These are phyloP conservation scores for Sinodicranocentrus sp. DNA, from an alignment of 2,888 invertebrate species.

Conservation along the genomic window DNA sequence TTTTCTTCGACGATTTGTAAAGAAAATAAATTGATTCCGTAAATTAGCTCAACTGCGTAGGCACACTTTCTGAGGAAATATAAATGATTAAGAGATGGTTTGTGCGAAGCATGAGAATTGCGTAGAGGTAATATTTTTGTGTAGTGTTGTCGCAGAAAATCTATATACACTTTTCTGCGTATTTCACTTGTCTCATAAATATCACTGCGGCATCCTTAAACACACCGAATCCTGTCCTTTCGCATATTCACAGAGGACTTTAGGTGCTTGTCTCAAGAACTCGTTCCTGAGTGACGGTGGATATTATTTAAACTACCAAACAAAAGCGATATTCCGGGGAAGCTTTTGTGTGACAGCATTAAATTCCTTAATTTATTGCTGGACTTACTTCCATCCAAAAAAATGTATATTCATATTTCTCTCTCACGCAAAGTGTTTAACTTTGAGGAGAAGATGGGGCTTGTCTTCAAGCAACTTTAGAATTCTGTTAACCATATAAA, in stretches of 20 bases:
- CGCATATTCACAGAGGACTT: not conserved
- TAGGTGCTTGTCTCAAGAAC: slow-evolving; percentile 1
- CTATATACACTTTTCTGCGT: too few species aligned
- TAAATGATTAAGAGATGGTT: too few species aligned
- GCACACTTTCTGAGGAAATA: too few species aligned
- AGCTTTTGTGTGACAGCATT: slow-evolving; percentile 48
- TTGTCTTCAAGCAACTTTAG: not conserved
- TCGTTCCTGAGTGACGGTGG: slow-evolving; percentile 37
- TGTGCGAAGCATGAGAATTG: too few species aligned
- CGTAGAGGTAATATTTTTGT: too few species aligned
- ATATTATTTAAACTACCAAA: slow-evolving; percentile 47
- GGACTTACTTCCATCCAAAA: slow-evolving; percentile 26
- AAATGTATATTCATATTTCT: not conserved
- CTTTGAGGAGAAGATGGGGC: not conserved
- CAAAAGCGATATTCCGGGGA: slow-evolving; percentile 23
- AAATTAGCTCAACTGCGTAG: too few species aligned
- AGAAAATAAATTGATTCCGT: too few species aligned
- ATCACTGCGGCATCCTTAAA: not conserved
- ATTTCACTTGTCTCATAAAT: not conserved
- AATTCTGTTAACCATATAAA: not conserved
- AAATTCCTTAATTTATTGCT: slow-evolving; percentile 54
- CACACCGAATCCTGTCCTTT: not conserved
- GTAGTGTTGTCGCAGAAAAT: too few species aligned
- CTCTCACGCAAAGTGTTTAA: not conserved
- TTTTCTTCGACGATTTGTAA: too few species aligned